Evolutionary conservation across 2,113 vertebrate species (phyloP).

Genomic region (Deroptyus accipitrinus): DNA sequence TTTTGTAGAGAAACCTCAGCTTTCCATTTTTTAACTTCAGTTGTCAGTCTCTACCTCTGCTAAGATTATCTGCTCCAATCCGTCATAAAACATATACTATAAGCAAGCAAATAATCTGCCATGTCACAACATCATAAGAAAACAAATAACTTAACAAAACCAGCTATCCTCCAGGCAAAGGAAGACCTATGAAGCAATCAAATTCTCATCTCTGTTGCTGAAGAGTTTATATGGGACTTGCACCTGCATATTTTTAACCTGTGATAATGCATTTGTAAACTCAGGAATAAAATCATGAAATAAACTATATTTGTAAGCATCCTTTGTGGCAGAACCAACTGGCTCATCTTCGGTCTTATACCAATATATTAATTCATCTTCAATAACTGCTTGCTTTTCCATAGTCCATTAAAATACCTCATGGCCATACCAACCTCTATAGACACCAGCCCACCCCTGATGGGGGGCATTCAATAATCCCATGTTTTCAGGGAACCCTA

Average conservation of each 20-base stretch:
- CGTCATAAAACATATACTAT: background rate
- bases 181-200: background rate
- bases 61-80: background rate
- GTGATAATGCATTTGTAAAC: background rate
- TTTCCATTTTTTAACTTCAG: background rate
- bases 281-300: conserved; percentile 20
- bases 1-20: background rate
- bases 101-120: background rate
- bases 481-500: background rate
- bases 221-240: background rate
- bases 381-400: background rate
- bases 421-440: background rate
- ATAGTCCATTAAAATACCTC: background rate
- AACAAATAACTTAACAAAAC: background rate
- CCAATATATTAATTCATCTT: background rate
- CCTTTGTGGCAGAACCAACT: background rate
- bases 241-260: background rate
- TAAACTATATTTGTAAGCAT: background rate
- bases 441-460: background rate
- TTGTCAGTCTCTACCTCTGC: background rate
- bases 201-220: background rate
- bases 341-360: background rate
- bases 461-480: background rate
- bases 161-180: background rate
- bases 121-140: background rate